Conservation (phyloP, 2,888 invertebrate genomes). For the Beris morrisii region DNA sequence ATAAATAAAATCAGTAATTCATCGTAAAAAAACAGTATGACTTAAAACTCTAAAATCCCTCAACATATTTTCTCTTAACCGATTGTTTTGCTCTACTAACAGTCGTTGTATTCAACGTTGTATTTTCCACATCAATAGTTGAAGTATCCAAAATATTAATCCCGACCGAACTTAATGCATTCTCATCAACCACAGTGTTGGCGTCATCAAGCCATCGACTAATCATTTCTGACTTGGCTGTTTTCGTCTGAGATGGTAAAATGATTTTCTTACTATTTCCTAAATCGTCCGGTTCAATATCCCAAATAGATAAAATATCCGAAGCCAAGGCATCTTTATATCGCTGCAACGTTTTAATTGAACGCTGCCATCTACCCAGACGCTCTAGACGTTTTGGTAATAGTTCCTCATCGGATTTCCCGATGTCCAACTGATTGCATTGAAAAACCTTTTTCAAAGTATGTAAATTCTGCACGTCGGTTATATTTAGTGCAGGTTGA, state of each 20-base stretch:
- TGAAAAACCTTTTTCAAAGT: conserved; percentile 45
- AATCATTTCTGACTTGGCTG: background rate
- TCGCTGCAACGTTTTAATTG: conserved; percentile 40
- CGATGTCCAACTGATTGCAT: conserved; percentile 39
- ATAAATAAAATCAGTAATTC: too few relatives aligned
- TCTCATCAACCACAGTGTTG: conserved; percentile 6
- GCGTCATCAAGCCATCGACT: conserved; percentile 13
- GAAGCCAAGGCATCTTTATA: conserved; percentile 46
- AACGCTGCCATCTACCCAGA: conserved; percentile 46
- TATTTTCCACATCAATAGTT: background rate
- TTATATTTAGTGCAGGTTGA: conserved; percentile 23
- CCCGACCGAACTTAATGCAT: background rate
- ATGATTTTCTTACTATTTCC: background rate
- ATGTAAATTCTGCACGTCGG: conserved; percentile 35
- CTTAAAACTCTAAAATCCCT: conserved; percentile 17
- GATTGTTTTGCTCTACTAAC: background rate
- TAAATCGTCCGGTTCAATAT: conserved; percentile 41
- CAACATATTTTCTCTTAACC: conserved; percentile 17
- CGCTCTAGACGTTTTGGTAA: conserved; percentile 1
- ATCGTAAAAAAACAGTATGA: background rate
- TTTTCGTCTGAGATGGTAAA: background rate
- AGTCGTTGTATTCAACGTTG: background rate
- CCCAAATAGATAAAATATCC: conserved; percentile 46
- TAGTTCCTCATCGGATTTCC: background rate
- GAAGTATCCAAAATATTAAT: conserved; percentile 11